Percentiles rank a stretch among this genome's conserved stretches.
Conservation (phyloP, 1,140 invertebrate genomes). For the Melitaea cinxia region DNA sequence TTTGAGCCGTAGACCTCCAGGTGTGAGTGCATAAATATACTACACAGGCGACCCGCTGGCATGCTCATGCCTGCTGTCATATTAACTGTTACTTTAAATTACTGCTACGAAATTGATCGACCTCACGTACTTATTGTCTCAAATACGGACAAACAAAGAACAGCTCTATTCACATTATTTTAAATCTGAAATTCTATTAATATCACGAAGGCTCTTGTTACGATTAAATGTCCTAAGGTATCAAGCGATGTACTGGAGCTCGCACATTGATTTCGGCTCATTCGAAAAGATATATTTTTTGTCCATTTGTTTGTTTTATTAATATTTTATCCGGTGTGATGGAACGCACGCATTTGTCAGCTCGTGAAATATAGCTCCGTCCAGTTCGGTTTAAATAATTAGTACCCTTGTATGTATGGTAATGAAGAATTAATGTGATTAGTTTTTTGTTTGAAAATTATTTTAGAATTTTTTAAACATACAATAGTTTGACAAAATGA, state of each 20-base stretch:
- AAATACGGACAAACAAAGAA: constrained; percentile 30
- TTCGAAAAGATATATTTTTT: constrained; percentile 78
- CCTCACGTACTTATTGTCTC: constrained; percentile 65
- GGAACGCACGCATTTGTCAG: constrained; percentile 79
- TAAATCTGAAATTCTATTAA: constrained; percentile 17
- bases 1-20: constrained; percentile 68
- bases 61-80: constrained; percentile 78
- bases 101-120: constrained; percentile 70
- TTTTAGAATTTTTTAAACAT: too few species aligned
- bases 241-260: constrained; percentile 66
- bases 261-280: constrained; percentile 80
- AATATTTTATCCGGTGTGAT: constrained; percentile 80
- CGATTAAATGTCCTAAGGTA: constrained; percentile 37
- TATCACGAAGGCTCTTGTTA: constrained; percentile 20
- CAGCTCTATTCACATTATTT: constrained; percentile 33
- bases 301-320: constrained; percentile 81
- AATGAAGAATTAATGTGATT: constrained; percentile 41
- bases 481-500: too few species aligned
- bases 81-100: constrained; percentile 82
- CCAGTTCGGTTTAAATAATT: constrained; percentile 70
- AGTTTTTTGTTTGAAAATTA: constrained; percentile 8
- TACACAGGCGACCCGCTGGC: constrained; percentile 75
- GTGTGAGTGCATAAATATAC: constrained; percentile 79
- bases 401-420: constrained; percentile 51
- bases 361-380: constrained; percentile 69